Evolutionary conservation across 2,888 invertebrate species (phyloP), one percentile per base, ranked within the genome.

Genomic region (Pogonocherus hispidulus): DNA sequence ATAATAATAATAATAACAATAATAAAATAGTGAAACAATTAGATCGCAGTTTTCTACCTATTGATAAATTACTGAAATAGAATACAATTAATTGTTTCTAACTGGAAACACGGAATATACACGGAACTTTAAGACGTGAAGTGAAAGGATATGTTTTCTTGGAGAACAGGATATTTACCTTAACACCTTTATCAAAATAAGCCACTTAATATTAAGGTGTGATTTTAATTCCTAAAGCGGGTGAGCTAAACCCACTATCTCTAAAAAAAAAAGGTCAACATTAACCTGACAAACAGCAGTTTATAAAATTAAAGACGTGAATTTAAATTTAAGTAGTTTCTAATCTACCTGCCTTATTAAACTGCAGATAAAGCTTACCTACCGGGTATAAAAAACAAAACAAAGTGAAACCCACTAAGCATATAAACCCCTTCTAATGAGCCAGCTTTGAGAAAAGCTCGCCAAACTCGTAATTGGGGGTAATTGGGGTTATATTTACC

Each of bases 311-410:
- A 62, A 62, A 22, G 35, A 51, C 32, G 47, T 51, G 51, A 37
- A 37, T 62, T 62, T 51, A 37, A 51, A 62, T 49, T 60, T 49
- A 62, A 62, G 51, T 51, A 51, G 62, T 62, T 35, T 37, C 62
- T 62, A 62, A 62, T 62, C 62, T 51, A 62, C 51, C 49, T 37
- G 35, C 62, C 22, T 8, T 66, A 71, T 71, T 69, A 71, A 69
- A 69, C 46, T 54, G 55, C 60, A 67, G 70, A 72, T 72, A 72
- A 72, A 66, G 66, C 37, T 65, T 70, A 60, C 69, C 69, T 71
- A 73, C 73, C 70, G 66, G 70, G 52, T 62, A 60, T 63, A 64
- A 59, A 52, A 66, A 66, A 51, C 1, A 57, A 14, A 23, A 23
- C 23, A 52, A 41, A 52, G 41, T 32, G 35, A 49, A 47, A 44